Percentiles rank a stretch among this genome's conserved stretches.
These are phyloP conservation scores for Eudorcas thomsonii DNA, from an alignment of 2,113 vertebrate genomes.

Conservation along the genomic window DNA sequence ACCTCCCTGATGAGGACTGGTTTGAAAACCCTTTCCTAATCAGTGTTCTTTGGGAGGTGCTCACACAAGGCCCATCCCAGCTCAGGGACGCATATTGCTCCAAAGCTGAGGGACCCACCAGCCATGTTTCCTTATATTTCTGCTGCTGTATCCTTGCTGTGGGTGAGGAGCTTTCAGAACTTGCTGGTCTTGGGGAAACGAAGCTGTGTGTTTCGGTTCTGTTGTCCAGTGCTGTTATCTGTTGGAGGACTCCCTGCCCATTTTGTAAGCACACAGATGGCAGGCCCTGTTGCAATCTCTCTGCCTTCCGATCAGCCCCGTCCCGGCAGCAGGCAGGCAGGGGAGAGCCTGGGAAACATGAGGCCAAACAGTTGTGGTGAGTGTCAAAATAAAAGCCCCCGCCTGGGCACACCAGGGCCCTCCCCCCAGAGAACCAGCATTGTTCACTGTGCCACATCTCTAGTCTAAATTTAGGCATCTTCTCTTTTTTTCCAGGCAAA, in stretches of 20 bases:
- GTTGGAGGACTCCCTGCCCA: not conserved
- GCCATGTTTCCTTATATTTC: not conserved
- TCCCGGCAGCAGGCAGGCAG: not conserved
- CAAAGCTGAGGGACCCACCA: not conserved
- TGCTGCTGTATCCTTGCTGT: not conserved
- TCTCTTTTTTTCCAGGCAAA: slow-evolving; percentile 37
- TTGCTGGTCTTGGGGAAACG: not conserved
- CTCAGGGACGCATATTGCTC: not conserved
- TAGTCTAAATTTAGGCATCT: slow-evolving; percentile 62
- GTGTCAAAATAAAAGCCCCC: slow-evolving; percentile 61
- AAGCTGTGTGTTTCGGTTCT: not conserved
- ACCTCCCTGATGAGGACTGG: not conserved
- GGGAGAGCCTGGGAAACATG: not conserved
- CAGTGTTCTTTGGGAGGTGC: not conserved
- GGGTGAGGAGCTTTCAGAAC: not conserved
- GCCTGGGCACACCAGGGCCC: not conserved
- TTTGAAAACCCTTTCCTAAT: not conserved
- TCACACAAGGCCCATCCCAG: not conserved
- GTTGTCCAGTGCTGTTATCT: not conserved
- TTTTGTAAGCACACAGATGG: slow-evolving; percentile 1
- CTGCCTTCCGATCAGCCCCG: not conserved
- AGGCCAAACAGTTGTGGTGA: not conserved
- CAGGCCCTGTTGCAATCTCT: slow-evolving; percentile 25
- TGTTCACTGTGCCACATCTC: slow-evolving; percentile 56
- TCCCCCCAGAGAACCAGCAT: slow-evolving; percentile 35